A percentile compares a stretch with the other conserved stretches of the same genome.
These are phyloP conservation scores for Ferdinandea cuprea DNA, from an alignment of 2,888 invertebrate species.

Conservation along the genomic window DNA sequence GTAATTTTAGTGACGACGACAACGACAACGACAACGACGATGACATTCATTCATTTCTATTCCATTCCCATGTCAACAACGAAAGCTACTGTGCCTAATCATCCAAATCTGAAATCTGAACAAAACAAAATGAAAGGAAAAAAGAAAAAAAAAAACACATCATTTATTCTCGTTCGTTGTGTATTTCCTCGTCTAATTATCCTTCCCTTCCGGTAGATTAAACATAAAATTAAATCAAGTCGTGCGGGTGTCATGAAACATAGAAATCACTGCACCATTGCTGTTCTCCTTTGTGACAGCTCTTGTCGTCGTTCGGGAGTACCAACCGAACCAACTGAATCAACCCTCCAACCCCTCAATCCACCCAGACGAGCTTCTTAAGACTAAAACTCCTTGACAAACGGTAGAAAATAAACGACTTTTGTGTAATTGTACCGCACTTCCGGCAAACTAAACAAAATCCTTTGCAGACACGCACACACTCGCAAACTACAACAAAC, in stretches of 20 bases:
- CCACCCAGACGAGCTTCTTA: slow-evolving; percentile 5
- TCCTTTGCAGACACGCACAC: slow-evolving; percentile 21
- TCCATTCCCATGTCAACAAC: slow-evolving; percentile 1
- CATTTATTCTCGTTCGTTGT: slow-evolving; percentile 25
- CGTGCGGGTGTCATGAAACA: slow-evolving; percentile 49
- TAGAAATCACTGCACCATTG: slow-evolving; percentile 54
- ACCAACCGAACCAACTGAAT: no score
- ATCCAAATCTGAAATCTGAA: slow-evolving; percentile 21
- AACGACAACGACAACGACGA: no score
- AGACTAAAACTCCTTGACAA: slow-evolving; percentile 39
- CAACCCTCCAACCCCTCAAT: no score
- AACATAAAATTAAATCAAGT: slow-evolving; percentile 60
- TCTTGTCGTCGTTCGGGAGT: not conserved
- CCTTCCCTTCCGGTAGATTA: slow-evolving; percentile 58
- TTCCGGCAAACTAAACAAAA: slow-evolving; percentile 62
- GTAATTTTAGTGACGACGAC: not conserved
- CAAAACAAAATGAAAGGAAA: no score
- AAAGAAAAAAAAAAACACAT: no score
- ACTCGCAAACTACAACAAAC: not conserved
- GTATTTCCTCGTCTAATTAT: slow-evolving; percentile 55
- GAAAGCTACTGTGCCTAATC: slow-evolving; percentile 34
- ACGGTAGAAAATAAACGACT: slow-evolving; percentile 40
- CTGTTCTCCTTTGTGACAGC: slow-evolving; percentile 10
- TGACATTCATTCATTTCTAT: not conserved
- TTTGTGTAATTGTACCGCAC: slow-evolving; percentile 61